These are phyloP conservation scores for Drosophila gaucha DNA, from an alignment of 2,888 invertebrate species.

Conservation along the genomic window DNA sequence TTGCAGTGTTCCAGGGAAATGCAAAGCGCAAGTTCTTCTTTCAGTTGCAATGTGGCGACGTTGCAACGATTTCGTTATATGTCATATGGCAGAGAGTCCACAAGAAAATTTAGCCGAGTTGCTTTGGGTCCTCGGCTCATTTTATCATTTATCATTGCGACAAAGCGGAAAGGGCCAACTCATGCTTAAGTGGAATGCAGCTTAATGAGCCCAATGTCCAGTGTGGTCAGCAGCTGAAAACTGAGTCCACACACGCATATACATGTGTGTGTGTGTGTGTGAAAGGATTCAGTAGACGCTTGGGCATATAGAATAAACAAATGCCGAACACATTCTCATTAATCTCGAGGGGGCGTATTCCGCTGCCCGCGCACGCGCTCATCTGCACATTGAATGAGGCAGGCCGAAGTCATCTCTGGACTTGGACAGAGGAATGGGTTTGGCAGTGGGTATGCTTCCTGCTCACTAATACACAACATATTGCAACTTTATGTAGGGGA, in stretches of 20 bases:
- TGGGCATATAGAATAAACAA: conserved; percentile 63
- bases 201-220: conserved; percentile 60
- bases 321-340: conserved; percentile 66
- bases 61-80: conserved; percentile 23
- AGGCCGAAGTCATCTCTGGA: conserved; percentile 4
- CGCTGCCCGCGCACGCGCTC: conserved; percentile 56
- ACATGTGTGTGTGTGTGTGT: conserved; percentile 14
- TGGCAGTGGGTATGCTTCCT: conserved; percentile 2
- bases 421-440: too few species aligned
- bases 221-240: conserved; percentile 76
- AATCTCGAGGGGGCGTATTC: conserved; percentile 80
- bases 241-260: conserved; percentile 19
- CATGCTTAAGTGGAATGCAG: conserved; percentile 73
- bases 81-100: background rate
- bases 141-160: conserved; percentile 40
- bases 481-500: conserved; percentile 70
- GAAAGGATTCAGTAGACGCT: conserved; percentile 63
- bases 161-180: conserved; percentile 60
- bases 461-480: conserved; percentile 76
- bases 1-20: conserved; percentile 11
- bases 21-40: conserved; percentile 2
- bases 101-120: conserved; percentile 6
- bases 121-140: conserved; percentile 20
- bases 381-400: conserved; percentile 30
- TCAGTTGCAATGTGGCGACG: conserved; percentile 5